Conservation (phyloP, 2,797 vertebrate species). For the Acipenser oxyrinchus region DNA sequence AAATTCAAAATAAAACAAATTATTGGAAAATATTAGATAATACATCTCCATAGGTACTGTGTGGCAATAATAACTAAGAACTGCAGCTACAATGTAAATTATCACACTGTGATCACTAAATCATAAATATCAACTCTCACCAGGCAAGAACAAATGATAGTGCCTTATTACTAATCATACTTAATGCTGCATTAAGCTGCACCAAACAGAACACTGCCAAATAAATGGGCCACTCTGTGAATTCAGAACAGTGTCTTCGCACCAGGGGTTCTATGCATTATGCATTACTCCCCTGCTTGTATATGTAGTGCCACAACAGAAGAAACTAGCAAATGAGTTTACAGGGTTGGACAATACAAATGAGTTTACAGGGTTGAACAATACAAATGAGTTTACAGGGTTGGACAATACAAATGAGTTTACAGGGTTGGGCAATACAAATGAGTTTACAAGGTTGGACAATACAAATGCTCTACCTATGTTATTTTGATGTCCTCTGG, state of each 20-base stretch:
- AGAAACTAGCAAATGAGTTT: slow-evolving; percentile 4
- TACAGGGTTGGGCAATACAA: neutral
- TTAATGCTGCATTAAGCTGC: neutral
- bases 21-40: no score
- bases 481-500: slow-evolving; percentile 17
- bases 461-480: slow-evolving; percentile 15
- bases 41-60: no score
- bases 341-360: slow-evolving; percentile 2
- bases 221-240: neutral
- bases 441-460: no score
- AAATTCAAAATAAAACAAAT: no score
- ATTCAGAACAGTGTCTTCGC: neutral
- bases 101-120: no score
- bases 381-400: no score
- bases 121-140: no score
- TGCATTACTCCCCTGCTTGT: no score
- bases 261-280: no score
- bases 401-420: slow-evolving; percentile 5
- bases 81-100: no score
- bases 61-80: no score
- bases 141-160: no score
- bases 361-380: slow-evolving; percentile 4
- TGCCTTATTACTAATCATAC: neutral
- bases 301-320: neutral
- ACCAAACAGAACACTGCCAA: neutral